These are phyloP conservation scores for Edolisoma coerulescens DNA, from an alignment of 2,113 vertebrate species.

Conservation along the genomic window DNA sequence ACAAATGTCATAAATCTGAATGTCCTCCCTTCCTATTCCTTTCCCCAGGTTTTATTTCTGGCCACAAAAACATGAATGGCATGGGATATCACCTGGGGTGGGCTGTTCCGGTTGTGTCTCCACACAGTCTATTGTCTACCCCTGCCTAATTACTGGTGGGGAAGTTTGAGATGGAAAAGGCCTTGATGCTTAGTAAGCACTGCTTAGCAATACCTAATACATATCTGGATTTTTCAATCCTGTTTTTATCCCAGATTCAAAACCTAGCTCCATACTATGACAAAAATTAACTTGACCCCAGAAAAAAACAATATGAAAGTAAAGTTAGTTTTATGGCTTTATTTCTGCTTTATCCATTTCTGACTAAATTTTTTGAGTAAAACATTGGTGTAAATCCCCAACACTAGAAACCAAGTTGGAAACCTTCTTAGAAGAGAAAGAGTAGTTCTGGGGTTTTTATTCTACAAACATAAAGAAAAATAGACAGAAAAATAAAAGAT, in stretches of 20 bases:
- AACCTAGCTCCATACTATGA: neutral
- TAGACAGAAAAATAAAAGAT: neutral
- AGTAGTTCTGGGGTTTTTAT: neutral
- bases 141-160: neutral
- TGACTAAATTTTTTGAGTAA: neutral
- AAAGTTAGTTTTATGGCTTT: neutral
- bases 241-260: neutral
- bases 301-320: neutral
- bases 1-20: neutral
- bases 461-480: neutral
- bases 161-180: neutral
- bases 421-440: neutral
- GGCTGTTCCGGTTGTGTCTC: neutral
- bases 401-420: neutral
- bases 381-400: neutral
- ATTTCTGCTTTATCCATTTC: neutral
- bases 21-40: neutral
- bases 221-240: neutral
- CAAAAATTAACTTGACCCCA: neutral
- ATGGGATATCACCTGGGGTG: neutral
- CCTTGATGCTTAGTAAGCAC: neutral
- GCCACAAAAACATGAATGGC: neutral
- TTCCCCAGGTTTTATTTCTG: neutral
- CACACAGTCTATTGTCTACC: neutral
- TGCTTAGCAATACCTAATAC: neutral